Base-by-base conservation (phyloP, 2,113 vertebrate genomes). In the Tachuris rubrigastra region DNA sequence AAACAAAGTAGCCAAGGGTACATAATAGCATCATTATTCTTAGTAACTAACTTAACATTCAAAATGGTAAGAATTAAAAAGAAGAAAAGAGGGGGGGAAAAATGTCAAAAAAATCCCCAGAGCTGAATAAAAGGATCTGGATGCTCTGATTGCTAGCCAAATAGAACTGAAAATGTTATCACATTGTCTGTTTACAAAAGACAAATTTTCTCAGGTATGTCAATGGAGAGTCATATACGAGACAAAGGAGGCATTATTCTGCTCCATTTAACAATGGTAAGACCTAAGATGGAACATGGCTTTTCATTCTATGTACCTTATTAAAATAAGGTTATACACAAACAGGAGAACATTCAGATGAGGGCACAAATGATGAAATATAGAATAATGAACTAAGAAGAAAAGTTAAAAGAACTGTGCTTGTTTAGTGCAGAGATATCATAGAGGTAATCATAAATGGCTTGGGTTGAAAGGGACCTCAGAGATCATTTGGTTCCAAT, bases 1-100 rank as follows among this genome's bases (percentile, higher is more conserved):
- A 80, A 89, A 68, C 25, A 78, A 59, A 79, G 39, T 63, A 94
- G 85, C 23, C 10, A 75, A 78, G 41, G 44, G 24, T 37, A 72
- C 22, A 42, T 75, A 93, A 77, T 14, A 39, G 6, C 25, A 35
- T 41, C 37, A 60, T 83, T 91, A 65, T 44, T 95, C 62, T 53
- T 76, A 56, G 67, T 37, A 88, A 88, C 46, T 52, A 73, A 56
- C 21, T 20, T 67, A n/a, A 60, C 18, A 18, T 56, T 85, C 35
- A 28, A 72, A 91, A 71, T 7, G 0, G 5, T 71, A 66, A 58
- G 39, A 22, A 84, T 27, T 39, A 62, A 77, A 88, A 76, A 37
- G 14, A 83, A 56, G 7, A 63, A 35, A 87, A 47, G 15, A 21
- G 3, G n/a, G n/a, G n/a, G n/a, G 4, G 0, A 0, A 5, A 1